Evolutionary conservation across 2,797 vertebrate species (phyloP).

Genomic region (Cercopithecus neglectus): DNA sequence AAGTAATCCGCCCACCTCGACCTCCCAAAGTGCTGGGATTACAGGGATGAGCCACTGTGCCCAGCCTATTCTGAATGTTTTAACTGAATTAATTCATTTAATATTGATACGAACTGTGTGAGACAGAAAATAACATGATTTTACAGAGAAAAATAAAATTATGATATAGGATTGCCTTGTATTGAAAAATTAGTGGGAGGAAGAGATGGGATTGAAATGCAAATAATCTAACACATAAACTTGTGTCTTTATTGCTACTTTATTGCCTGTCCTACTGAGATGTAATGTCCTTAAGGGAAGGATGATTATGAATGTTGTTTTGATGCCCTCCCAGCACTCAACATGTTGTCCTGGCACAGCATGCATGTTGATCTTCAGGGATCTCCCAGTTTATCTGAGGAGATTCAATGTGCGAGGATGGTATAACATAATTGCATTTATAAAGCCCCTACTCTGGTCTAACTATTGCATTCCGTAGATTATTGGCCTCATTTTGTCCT

Average conservation of each 20-base stretch:
- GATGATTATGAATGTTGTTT: background rate
- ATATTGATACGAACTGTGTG: background rate
- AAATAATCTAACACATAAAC: background rate
- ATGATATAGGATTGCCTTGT: background rate
- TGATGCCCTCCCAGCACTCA: background rate
- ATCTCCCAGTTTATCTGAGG: background rate
- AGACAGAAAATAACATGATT: background rate
- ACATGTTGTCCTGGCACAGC: background rate
- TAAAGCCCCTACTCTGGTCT: background rate
- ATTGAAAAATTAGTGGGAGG: background rate
- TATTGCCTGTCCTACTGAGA: background rate
- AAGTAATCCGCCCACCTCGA: background rate
- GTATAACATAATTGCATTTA: background rate
- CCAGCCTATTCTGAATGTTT: background rate
- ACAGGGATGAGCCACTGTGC: background rate
- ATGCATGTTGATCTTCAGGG: background rate
- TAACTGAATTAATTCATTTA: background rate
- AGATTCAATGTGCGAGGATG: background rate
- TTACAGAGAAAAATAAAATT: background rate
- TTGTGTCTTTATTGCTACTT: background rate
- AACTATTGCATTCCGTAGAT: background rate
- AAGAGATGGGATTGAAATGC: background rate
- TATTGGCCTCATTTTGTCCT: background rate
- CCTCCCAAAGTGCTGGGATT: background rate
- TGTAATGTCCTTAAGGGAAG: background rate